phyloP scores from a whole-genome alignment of 2,113 vertebrate genomes.

The Pluvianellus socialis region DNA sequence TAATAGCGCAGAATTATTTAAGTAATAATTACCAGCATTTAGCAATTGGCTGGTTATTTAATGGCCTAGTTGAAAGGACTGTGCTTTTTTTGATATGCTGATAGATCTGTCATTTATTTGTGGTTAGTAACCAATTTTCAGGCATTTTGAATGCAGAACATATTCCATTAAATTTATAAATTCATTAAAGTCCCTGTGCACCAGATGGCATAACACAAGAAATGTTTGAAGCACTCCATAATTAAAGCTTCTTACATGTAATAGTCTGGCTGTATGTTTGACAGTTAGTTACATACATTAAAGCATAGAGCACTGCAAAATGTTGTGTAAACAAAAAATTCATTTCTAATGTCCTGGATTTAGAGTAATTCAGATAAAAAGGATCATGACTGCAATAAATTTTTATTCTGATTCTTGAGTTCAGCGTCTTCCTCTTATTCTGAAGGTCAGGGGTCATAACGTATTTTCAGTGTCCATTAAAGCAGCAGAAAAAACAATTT shows the following conservation, averaged over 20 bases:
- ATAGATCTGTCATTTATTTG: slow-evolving; percentile 43
- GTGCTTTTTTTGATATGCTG: background rate
- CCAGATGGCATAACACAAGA: slow-evolving; percentile 59
- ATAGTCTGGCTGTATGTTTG: slow-evolving; percentile 28
- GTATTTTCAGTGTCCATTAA: background rate
- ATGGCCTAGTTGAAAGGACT: background rate
- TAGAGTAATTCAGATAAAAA: slow-evolving; percentile 22
- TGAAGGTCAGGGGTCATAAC: background rate
- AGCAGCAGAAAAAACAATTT: background rate
- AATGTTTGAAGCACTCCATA: slow-evolving; percentile 58
- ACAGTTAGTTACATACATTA: slow-evolving; percentile 43
- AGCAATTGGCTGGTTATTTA: background rate
- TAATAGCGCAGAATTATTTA: background rate
- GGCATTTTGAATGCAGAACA: slow-evolving; percentile 39
- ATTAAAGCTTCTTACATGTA: slow-evolving; percentile 64
- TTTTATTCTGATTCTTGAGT: slow-evolving; percentile 10
- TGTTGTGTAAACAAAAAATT: slow-evolving; percentile 23
- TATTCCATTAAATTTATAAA: slow-evolving; percentile 65
- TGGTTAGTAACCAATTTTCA: slow-evolving; percentile 47
- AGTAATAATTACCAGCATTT: slow-evolving; percentile 1
- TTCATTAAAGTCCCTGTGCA: slow-evolving; percentile 47
- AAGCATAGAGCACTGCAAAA: slow-evolving; percentile 21
- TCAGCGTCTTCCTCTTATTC: background rate
- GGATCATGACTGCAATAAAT: slow-evolving; percentile 13
- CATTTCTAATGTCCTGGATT: background rate